A percentile compares a stretch with the other conserved stretches of the same genome.
phyloP scores from a whole-genome alignment of 37 sponge, comb jelly and placozoan genomes.

The Sycon ciliatum region DNA sequence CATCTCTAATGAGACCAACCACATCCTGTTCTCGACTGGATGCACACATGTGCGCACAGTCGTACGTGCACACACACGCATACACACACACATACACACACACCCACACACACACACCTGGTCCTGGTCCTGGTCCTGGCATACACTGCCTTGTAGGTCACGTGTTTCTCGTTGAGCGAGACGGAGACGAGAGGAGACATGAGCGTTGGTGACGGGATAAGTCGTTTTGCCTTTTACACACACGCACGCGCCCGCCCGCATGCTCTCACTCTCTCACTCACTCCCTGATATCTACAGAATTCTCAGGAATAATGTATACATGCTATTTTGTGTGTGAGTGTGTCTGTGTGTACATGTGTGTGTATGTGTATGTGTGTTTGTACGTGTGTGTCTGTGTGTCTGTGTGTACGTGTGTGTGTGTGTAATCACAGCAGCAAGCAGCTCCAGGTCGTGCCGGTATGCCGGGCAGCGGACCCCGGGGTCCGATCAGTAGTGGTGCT shows the following conservation, averaged over 20 bases:
- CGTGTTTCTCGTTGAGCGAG: neutral
- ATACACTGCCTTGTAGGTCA: neutral
- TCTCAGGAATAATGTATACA: slow-evolving; percentile 5
- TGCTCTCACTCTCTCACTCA: slow-evolving; percentile 78
- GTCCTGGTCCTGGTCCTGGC: neutral
- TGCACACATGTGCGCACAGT: neutral
- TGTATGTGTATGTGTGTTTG: neutral
- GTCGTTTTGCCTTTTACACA: too few relatives aligned
- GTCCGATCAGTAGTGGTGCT: too few relatives aligned
- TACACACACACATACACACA: neutral
- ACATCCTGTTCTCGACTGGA: neutral
- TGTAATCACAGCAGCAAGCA: too few relatives aligned
- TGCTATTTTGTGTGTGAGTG: neutral
- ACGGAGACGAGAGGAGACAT: neutral
- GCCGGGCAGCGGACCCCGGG: too few relatives aligned
- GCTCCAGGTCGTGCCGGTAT: too few relatives aligned
- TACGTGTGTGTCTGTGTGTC: neutral
- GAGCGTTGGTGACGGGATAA: too few relatives aligned
- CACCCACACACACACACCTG: too few relatives aligned
- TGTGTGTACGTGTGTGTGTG: neutral
- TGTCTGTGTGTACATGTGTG: neutral
- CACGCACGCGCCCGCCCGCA: too few relatives aligned
- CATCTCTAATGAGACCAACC: too few relatives aligned
- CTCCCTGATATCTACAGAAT: slow-evolving; percentile 41
- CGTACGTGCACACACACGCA: neutral